phyloP scores from a whole-genome alignment of 1,140 invertebrate genomes.

The Aplysia californica region DNA sequence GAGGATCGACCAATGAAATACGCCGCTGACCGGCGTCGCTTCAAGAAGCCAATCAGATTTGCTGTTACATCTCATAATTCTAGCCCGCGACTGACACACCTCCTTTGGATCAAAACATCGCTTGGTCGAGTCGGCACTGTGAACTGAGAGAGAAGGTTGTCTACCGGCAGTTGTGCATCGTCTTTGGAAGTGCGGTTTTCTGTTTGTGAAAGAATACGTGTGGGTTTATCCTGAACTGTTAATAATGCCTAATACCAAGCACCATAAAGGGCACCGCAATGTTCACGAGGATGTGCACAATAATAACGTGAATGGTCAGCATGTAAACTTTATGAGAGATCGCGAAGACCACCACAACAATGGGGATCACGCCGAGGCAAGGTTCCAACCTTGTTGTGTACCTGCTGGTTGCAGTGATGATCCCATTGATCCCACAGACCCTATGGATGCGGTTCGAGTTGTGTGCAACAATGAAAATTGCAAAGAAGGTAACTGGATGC shows the following conservation, averaged over 20 bases:
- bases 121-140: not conserved
- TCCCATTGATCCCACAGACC: slow-evolving; percentile 78
- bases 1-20: not conserved
- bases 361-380: slow-evolving; percentile 35
- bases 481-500: slow-evolving; percentile 89
- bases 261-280: slow-evolving; percentile 45
- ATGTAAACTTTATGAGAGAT: slow-evolving; percentile 5
- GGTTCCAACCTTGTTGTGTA: slow-evolving; percentile 50
- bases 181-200: not conserved
- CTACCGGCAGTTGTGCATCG: not conserved
- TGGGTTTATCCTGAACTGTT: not conserved
- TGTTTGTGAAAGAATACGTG: not conserved
- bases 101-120: slow-evolving; percentile 20
- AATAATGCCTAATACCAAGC: slow-evolving; percentile 58
- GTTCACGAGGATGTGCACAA: slow-evolving; percentile 54
- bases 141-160: not conserved
- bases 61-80: slow-evolving; percentile 3
- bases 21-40: not conserved
- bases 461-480: slow-evolving; percentile 95
- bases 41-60: slow-evolving; percentile 3
- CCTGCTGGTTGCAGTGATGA: slow-evolving; percentile 61
- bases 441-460: slow-evolving; percentile 83
- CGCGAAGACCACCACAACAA: slow-evolving; percentile 15
- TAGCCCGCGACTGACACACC: slow-evolving; percentile 25
- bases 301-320: slow-evolving; percentile 31